phyloP scores from a whole-genome alignment of 2,113 vertebrate species.

The Megaceryle maxima region DNA sequence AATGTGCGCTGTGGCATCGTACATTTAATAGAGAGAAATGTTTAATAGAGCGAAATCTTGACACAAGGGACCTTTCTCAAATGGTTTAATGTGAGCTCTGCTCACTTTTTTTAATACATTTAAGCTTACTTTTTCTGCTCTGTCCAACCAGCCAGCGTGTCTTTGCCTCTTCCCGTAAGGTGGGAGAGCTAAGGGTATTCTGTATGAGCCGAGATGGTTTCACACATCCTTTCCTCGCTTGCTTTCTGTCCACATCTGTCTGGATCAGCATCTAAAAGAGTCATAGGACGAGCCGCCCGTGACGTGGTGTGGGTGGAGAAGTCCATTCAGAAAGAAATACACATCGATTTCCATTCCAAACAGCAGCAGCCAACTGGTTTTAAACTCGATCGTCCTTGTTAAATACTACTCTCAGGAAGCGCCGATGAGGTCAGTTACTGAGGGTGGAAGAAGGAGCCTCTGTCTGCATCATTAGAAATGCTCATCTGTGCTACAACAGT shows the following conservation, averaged over 20 bases:
- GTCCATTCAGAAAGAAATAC: not conserved
- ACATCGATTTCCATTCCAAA: conserved; percentile 36
- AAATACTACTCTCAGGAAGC: conserved; percentile 39
- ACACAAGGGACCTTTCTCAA: not conserved
- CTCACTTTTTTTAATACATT: not conserved
- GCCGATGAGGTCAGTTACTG: conserved; percentile 42
- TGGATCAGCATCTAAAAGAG: not conserved
- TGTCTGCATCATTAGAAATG: not conserved
- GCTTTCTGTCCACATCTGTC: not conserved
- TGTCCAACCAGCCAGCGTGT: accelerated
- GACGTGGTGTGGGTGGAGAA: not conserved
- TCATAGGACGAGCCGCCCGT: accelerated
- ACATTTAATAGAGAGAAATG: not conserved
- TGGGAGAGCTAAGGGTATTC: not conserved
- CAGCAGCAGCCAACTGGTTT: not conserved
- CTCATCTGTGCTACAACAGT: not conserved
- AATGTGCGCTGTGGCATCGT: not conserved
- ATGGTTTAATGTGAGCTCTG: not conserved
- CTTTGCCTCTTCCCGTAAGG: not conserved
- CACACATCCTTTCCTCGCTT: not conserved
- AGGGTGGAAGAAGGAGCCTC: conserved; percentile 35
- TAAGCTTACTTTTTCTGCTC: not conserved
- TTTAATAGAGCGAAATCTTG: not conserved
- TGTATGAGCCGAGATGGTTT: not conserved
- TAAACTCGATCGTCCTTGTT: not conserved